These are phyloP conservation scores for Sturnus vulgaris DNA, from an alignment of 2,113 vertebrate genomes.

Conservation along the genomic window DNA sequence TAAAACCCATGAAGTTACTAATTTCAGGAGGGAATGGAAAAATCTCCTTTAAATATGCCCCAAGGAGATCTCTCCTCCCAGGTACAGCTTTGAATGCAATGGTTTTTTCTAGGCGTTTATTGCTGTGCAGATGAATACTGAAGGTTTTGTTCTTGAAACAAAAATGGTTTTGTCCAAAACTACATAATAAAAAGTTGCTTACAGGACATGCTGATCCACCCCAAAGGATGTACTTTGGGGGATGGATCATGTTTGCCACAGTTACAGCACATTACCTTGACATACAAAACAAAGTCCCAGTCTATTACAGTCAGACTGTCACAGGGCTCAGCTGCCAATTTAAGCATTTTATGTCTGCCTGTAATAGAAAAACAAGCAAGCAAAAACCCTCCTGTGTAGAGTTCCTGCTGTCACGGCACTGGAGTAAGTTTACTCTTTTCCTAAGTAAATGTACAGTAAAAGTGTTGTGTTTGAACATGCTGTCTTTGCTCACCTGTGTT, in stretches of 20 bases:
- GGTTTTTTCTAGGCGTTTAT: not conserved
- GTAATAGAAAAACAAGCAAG: not conserved
- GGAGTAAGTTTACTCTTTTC: not conserved
- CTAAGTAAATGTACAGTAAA: not conserved
- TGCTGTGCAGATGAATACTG: not conserved
- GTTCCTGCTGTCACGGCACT: not conserved
- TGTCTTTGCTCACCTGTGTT: not conserved
- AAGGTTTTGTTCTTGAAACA: not conserved
- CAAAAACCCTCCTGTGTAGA: not conserved
- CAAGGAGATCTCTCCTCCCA: not conserved
- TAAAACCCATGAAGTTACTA: not conserved
- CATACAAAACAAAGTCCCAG: not conserved
- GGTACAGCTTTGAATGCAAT: not conserved
- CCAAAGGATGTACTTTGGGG: fast-evolving
- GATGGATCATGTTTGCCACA: not conserved
- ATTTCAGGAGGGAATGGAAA: not conserved
- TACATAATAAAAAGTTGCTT: not conserved
- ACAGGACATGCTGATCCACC: not conserved
- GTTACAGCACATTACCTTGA: not conserved
- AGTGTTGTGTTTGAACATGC: conserved; percentile 9
- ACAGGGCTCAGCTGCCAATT: not conserved
- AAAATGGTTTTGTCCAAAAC: not conserved
- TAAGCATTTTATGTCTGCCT: not conserved
- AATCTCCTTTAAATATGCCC: not conserved
- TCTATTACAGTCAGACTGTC: not conserved